Evolutionary conservation across 2,888 invertebrate genomes (phyloP).

Genomic region (Neria commutata): DNA sequence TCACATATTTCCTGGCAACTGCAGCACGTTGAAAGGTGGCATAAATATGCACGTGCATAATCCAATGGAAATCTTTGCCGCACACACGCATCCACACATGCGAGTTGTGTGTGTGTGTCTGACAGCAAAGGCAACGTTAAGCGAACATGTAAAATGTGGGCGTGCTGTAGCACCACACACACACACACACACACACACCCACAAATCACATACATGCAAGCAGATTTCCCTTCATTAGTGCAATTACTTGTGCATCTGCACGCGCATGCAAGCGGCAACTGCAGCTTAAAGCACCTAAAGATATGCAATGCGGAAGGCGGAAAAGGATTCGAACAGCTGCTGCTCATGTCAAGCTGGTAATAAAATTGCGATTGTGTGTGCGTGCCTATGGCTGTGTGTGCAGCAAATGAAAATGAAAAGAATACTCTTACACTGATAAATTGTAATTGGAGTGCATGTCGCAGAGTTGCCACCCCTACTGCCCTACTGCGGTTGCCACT

Average conservation of each 20-base stretch:
- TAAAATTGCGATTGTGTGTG: too few relatives aligned
- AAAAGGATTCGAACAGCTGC: too few relatives aligned
- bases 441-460: conserved; percentile 3
- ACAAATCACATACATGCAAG: conserved; percentile 20
- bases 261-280: not conserved
- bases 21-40: too few relatives aligned
- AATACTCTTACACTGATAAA: conserved; percentile 1
- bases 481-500: not conserved
- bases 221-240: conserved; percentile 45
- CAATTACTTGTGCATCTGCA: conserved; percentile 33
- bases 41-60: conserved; percentile 6
- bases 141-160: not conserved
- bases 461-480: not conserved
- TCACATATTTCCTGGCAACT: too few relatives aligned
- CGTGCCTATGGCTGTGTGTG: too few relatives aligned
- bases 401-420: not conserved
- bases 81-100: not conserved
- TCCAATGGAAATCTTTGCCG: conserved; percentile 7
- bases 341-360: too few relatives aligned
- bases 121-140: not conserved
- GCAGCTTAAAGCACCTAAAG: conserved; percentile 9
- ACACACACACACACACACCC: conserved; percentile 20
- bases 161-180: not conserved
- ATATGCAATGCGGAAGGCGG: conserved; percentile 10
- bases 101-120: not conserved